phyloP scores from a whole-genome alignment of 2,113 vertebrate genomes.

The Girardinichthys multiradiatus region DNA sequence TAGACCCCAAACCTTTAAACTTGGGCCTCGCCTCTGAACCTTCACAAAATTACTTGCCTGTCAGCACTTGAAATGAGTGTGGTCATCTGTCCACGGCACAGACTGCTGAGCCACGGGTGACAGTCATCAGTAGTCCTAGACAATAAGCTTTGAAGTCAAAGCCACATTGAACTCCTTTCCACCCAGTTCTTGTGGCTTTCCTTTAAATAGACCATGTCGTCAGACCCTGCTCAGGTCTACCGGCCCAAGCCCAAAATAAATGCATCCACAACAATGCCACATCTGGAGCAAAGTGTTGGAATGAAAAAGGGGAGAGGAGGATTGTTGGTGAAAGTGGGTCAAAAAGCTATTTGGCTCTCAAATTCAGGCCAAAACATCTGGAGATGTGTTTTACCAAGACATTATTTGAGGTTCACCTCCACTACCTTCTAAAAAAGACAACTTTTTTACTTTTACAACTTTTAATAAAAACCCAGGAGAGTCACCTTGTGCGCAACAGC shows the following conservation, averaged over 20 bases:
- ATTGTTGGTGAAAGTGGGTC: constrained; percentile 71
- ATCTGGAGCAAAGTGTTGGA: constrained; percentile 71
- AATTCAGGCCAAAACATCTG: constrained; percentile 67
- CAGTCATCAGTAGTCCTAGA: constrained; percentile 60
- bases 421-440: neutral
- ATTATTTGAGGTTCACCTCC: constrained; percentile 72
- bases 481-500: neutral
- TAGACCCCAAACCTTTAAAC: constrained; percentile 6
- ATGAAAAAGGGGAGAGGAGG: constrained; percentile 58
- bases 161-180: constrained; percentile 55
- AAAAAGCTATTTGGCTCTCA: constrained; percentile 72
- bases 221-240: constrained; percentile 69
- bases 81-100: constrained; percentile 73
- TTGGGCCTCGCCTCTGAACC: constrained; percentile 51
- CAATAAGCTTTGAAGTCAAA: constrained; percentile 68
- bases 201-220: constrained; percentile 82
- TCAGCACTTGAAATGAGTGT: constrained; percentile 69
- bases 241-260: constrained; percentile 70
- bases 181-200: constrained; percentile 70
- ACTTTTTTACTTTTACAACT: neutral
- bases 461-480: neutral
- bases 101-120: constrained; percentile 58
- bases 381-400: constrained; percentile 67
- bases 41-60: constrained; percentile 66
- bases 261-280: constrained; percentile 78